Evolutionary conservation across 2,797 vertebrate species (phyloP), one percentile per base, ranked within the genome.

Genomic region (Spinus olivaceus): DNA sequence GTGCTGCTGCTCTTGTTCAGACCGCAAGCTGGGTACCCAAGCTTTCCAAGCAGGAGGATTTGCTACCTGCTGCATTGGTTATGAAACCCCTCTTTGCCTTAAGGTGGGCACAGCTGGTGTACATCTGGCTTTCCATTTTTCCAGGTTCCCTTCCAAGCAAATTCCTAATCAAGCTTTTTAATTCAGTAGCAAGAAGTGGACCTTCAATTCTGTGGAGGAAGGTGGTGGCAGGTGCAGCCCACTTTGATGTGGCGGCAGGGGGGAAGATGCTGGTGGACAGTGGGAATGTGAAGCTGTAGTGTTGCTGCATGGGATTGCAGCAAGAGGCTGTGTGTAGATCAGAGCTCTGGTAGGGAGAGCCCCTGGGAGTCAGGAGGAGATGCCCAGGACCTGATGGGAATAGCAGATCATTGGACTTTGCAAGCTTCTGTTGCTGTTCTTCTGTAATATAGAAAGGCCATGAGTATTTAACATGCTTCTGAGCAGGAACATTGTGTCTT

Each of bases 141-240:
- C 44, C 25, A 21, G 24, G 11, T 44, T 73, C 6, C 5, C 21
- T 86, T 86, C 47, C 49, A 60, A 23, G 27, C 49, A 63, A 51
- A 59, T 73, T 66, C 12, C 35, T 80, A 24, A 41, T 56, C 25
- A 17, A 41, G 30, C 23, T 82, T 86, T 84, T 89, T 60, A 66
- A 60, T 87, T 66, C 32, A 22, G 7, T 44, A 78, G 59, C 35
- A 87, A 80, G 74, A 89, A 88, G 19, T 30, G 35, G 59, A 49
- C 51, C 19, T 70, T 70, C 8, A 47, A 9, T 51, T 35, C 44
- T 70, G 32, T n/a, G 49, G 77, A 41, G 35, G 37, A 77, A 70
- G 27, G 46, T 79, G 37, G 15, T 4, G 3, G 21, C 33, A 20
- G 35, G 24, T 1, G 0, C 25, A 66, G 35, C 28, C 33, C 0